Conservation (phyloP, 2,113 vertebrate species). For the Ceyx margarethae region DNA sequence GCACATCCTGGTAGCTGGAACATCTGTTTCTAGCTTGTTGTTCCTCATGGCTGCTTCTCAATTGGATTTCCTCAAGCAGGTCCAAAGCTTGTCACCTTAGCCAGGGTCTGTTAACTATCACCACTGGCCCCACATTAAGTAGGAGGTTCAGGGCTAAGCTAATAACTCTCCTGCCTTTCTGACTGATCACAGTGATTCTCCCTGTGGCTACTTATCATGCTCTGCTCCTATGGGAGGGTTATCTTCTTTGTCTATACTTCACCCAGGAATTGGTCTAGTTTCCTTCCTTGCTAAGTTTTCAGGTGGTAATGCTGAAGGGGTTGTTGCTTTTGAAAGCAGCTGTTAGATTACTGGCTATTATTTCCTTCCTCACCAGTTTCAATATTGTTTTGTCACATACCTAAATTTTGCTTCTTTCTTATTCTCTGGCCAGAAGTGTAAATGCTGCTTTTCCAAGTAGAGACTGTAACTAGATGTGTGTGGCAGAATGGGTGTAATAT, state of each 20-base stretch:
- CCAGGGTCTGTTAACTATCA: constrained; percentile 98
- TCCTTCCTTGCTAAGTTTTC: constrained; percentile 15
- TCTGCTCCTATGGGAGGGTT: constrained; percentile 67
- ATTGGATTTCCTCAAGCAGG: constrained; percentile 99
- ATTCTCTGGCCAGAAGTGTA: not conserved
- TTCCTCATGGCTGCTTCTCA: constrained; percentile 99
- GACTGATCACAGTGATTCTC: constrained; percentile 83
- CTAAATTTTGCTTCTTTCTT: not conserved
- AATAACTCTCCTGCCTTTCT: constrained; percentile 97
- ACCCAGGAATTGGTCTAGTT: constrained; percentile 28
- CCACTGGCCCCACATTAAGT: constrained; percentile 94
- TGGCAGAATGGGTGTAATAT: not conserved
- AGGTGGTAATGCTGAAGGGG: not conserved
- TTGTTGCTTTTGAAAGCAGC: not conserved
- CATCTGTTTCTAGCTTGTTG: constrained; percentile 96
- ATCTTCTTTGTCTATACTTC: constrained; percentile 70
- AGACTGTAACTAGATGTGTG: not conserved
- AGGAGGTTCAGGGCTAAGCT: constrained; percentile 99
- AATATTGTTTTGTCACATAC: not conserved
- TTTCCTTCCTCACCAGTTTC: not conserved
- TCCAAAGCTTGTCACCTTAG: constrained; percentile 96
- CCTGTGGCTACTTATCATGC: constrained; percentile 72
- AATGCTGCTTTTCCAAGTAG: not conserved
- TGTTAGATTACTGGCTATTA: not conserved
- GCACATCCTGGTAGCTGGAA: constrained; percentile 81